phyloP scores from a whole-genome alignment of 2,113 vertebrate genomes.

The Camarhynchus parvulus region DNA sequence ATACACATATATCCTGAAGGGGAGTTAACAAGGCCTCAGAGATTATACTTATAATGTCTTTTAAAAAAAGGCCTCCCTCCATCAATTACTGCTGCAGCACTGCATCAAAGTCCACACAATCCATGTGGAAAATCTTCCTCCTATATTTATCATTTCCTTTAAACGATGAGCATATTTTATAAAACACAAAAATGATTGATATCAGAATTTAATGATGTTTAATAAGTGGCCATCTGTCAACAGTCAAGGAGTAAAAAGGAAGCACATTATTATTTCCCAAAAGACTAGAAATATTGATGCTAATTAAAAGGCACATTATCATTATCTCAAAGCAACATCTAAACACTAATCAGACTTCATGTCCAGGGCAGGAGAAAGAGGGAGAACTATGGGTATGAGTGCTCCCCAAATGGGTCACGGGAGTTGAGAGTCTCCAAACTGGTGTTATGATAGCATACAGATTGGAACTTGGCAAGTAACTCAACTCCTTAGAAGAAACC shows the following conservation, averaged over 20 bases:
- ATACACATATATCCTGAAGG: rapidly evolving
- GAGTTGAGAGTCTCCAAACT: neutral
- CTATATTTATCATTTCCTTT: neutral
- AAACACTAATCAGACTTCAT: conserved; percentile 19
- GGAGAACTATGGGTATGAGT: neutral
- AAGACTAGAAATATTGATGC: conserved; percentile 69
- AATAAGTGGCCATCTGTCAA: conserved; percentile 88
- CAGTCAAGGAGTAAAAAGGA: conserved; percentile 67
- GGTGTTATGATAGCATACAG: neutral
- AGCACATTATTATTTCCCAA: conserved; percentile 51
- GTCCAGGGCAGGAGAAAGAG: neutral
- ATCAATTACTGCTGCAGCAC: neutral
- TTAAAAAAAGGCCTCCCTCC: neutral
- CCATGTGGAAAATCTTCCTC: neutral
- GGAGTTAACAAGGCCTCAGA: neutral
- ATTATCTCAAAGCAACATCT: conserved; percentile 12
- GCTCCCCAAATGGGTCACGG: neutral
- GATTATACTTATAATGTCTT: neutral
- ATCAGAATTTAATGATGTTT: conserved; percentile 83
- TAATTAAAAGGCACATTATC: conserved; percentile 74
- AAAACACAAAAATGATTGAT: conserved; percentile 74
- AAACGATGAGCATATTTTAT: conserved; percentile 35
- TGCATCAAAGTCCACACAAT: neutral
- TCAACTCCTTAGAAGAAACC: neutral
- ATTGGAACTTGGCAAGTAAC: neutral